Evolutionary conservation across 1,140 invertebrate species (phyloP).

Genomic region (Calosoma granatense): DNA sequence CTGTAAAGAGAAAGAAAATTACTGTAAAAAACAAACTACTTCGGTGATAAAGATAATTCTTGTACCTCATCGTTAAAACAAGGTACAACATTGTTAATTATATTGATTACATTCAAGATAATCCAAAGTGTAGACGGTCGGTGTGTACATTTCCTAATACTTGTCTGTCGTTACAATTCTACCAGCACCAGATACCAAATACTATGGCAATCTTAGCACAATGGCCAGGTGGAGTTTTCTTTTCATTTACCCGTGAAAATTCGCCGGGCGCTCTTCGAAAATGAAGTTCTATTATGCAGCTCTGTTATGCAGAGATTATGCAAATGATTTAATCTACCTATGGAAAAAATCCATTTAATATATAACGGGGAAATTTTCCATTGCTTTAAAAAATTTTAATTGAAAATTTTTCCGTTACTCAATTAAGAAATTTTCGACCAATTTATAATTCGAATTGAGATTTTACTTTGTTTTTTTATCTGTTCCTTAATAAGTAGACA

Average conservation of each 20-base stretch:
- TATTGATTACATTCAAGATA: not conserved
- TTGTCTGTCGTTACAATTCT: too few species aligned
- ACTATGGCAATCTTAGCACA: not conserved
- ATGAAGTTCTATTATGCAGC: not conserved
- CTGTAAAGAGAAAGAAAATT: not conserved
- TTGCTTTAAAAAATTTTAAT: not conserved
- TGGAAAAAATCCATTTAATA: not conserved
- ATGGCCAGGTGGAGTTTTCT: not conserved
- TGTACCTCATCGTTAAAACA: not conserved
- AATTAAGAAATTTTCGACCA: not conserved
- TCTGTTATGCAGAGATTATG: not conserved
- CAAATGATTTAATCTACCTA: not conserved
- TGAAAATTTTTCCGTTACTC: not conserved
- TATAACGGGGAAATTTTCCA: not conserved
- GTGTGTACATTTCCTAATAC: too few species aligned
- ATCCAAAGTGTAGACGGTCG: not conserved
- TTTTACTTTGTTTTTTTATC: not conserved
- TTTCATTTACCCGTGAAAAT: not conserved
- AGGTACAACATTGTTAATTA: not conserved
- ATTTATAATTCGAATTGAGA: not conserved
- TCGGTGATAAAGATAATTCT: not conserved
- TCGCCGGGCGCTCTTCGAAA: not conserved
- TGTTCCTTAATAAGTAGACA: not conserved
- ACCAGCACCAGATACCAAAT: too few species aligned
- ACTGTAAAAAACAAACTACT: not conserved